These are phyloP conservation scores for Caenorhabditis sp. DNA, from an alignment of 2,888 invertebrate genomes.

Conservation along the genomic window DNA sequence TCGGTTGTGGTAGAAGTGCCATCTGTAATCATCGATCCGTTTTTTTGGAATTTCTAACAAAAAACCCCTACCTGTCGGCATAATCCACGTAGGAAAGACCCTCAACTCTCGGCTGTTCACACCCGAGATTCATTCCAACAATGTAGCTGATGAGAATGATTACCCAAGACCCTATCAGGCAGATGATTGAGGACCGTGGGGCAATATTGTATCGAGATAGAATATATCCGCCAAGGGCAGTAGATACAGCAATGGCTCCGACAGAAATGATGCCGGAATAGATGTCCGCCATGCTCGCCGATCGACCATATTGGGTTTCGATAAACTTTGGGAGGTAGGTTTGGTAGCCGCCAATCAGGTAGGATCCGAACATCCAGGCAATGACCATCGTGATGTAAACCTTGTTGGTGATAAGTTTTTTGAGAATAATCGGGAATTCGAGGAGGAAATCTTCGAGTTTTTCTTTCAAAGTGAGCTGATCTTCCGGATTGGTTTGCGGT, in stretches of 20 bases:
- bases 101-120: conserved; percentile 60
- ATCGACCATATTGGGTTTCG: conserved; percentile 85
- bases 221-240: conserved; percentile 72
- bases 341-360: conserved; percentile 68
- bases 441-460: conserved; percentile 25
- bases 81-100: conserved; percentile 53
- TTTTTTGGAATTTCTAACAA: neutral
- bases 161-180: conserved; percentile 65
- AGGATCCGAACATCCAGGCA: conserved; percentile 83
- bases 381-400: conserved; percentile 84
- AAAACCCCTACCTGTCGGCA: conserved; percentile 27
- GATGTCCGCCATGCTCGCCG: conserved; percentile 84
- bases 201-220: conserved; percentile 66
- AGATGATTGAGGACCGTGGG: conserved; percentile 62
- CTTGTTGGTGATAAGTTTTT: conserved; percentile 84
- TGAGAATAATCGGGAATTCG: conserved; percentile 80
- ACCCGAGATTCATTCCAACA: conserved; percentile 65
- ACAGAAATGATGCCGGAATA: conserved; percentile 82
- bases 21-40: conserved; percentile 35
- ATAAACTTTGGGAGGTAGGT: conserved; percentile 87
- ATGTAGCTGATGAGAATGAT: conserved; percentile 66
- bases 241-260: conserved; percentile 71
- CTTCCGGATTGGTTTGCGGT: conserved; percentile 29
- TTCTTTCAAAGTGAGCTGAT: conserved; percentile 35
- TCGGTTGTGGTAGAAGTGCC: conserved; percentile 46